These are phyloP conservation scores for Drosophila sp. DNA, from an alignment of 1,140 invertebrate genomes.

Conservation along the genomic window DNA sequence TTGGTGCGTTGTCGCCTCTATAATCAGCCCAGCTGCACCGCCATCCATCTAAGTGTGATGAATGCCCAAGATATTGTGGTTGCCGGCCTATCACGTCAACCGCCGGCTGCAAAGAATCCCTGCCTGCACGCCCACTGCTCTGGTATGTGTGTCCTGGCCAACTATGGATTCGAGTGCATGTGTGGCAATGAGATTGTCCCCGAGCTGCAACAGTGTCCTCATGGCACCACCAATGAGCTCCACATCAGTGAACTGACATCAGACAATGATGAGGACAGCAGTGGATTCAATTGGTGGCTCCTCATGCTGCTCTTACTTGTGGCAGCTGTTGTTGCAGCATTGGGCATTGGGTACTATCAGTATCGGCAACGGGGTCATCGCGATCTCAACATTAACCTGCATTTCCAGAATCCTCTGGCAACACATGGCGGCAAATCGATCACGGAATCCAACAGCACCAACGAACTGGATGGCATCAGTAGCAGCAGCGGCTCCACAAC, in stretches of 20 bases:
- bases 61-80: conserved; percentile 86
- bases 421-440: conserved; percentile 48
- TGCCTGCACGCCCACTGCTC: conserved; percentile 86
- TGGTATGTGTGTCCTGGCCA: conserved; percentile 86
- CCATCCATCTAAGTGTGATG: conserved; percentile 83
- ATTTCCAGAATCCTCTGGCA: conserved; percentile 84
- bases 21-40: conserved; percentile 84
- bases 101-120: conserved; percentile 77
- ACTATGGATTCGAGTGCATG: conserved; percentile 85
- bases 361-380: conserved; percentile 66
- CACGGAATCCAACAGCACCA: conserved; percentile 6
- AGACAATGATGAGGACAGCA: not conserved
- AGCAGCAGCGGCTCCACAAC: not conserved
- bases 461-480: conserved; percentile 14
- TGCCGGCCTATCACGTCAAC: conserved; percentile 86
- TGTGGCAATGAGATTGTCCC: conserved; percentile 85
- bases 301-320: conserved; percentile 24
- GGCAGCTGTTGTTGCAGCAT: not conserved
- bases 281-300: conserved; percentile 34
- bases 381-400: conserved; percentile 83
- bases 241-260: not conserved
- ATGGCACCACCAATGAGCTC: conserved; percentile 58
- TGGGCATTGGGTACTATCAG: conserved; percentile 66
- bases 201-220: conserved; percentile 73
- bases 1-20: conserved; percentile 86